Conservation (phyloP, 2,113 vertebrate species). For the Phoxinus phoxinus region DNA sequence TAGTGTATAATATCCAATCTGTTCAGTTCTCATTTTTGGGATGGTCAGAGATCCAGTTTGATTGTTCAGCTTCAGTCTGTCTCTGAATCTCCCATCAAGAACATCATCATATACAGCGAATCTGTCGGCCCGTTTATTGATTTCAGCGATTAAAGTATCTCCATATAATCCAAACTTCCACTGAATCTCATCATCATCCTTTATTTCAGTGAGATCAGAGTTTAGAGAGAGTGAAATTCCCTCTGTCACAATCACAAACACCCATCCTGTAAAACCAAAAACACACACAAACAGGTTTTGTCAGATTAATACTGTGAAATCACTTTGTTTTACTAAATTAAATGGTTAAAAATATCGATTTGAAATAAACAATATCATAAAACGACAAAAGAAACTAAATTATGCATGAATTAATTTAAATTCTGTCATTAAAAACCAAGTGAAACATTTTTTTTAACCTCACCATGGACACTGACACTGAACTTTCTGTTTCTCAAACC, state of each 20-base stretch:
- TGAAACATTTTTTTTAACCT: too few relatives aligned
- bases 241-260: neutral
- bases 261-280: neutral
- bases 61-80: neutral
- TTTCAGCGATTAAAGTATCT: neutral
- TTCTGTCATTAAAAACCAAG: too few relatives aligned
- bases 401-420: too few relatives aligned
- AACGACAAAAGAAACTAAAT: too few relatives aligned
- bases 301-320: neutral
- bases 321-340: neutral
- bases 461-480: too few relatives aligned
- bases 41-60: neutral
- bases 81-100: neutral
- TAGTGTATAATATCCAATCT: too few relatives aligned
- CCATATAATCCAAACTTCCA: too few relatives aligned
- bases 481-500: too few relatives aligned
- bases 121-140: rapidly evolving
- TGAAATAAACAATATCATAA: too few relatives aligned
- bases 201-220: neutral
- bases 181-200: neutral
- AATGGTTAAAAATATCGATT: too few relatives aligned
- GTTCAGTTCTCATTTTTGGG: neutral
- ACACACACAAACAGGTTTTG: neutral
- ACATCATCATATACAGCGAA: neutral
- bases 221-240: neutral